Evolutionary conservation across 2,113 vertebrate species (phyloP).

Genomic region (Varanus komodoensis): DNA sequence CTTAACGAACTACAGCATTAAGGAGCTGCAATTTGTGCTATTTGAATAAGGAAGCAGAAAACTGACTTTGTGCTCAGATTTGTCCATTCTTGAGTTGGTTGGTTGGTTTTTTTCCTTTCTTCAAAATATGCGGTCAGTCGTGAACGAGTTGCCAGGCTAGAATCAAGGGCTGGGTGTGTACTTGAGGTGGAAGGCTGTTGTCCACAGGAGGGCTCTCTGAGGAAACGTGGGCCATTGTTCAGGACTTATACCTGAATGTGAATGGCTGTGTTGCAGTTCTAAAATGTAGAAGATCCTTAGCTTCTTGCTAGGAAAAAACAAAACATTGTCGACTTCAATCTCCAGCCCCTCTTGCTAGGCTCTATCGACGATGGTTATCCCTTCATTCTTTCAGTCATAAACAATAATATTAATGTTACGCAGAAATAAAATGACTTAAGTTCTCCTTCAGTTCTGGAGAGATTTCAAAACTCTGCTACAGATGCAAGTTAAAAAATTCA

Average conservation of each 20-base stretch:
- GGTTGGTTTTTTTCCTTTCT: not conserved
- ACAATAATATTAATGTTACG: conserved; percentile 27
- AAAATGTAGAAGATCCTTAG: not conserved
- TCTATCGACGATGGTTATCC: not conserved
- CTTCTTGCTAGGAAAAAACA: not conserved
- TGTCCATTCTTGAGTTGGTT: not conserved
- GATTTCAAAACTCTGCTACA: conserved; percentile 30
- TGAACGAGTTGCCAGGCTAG: not conserved
- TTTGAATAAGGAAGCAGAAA: not conserved
- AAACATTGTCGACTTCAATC: not conserved
- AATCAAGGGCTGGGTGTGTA: not conserved
- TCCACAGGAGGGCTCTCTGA: not conserved
- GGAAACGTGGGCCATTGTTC: not conserved
- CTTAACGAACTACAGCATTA: too few species aligned
- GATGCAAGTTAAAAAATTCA: conserved; percentile 51
- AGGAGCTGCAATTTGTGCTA: too few species aligned
- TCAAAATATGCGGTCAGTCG: not conserved
- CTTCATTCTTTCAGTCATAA: conserved; percentile 33
- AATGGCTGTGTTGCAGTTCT: not conserved
- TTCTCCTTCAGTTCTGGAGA: conserved; percentile 42
- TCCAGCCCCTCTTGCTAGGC: not conserved
- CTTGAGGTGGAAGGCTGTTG: not conserved
- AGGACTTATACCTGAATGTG: not conserved
- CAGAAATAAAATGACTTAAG: conserved; percentile 44
- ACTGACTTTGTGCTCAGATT: not conserved